Evolutionary conservation across 2,797 vertebrate species (phyloP).

Genomic region (Poeciliopsis gracilis): DNA sequence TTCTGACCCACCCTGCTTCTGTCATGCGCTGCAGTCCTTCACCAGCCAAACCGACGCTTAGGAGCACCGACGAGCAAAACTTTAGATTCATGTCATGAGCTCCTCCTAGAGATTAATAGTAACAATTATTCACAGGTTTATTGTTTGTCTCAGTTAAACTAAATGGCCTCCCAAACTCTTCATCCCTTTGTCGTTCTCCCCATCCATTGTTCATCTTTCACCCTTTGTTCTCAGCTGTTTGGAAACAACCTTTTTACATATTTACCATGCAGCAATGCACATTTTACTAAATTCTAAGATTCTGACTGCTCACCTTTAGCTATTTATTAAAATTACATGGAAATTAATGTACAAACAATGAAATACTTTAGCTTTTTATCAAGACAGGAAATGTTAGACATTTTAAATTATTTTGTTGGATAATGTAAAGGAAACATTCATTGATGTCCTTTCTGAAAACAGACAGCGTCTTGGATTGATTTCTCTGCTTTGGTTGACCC

Average conservation of each 20-base stretch:
- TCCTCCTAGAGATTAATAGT: neutral
- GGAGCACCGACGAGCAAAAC: neutral
- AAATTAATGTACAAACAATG: neutral
- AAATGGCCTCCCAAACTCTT: neutral
- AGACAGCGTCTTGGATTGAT: neutral
- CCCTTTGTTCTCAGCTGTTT: slow-evolving; percentile 3
- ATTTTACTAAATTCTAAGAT: neutral
- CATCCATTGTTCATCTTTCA: neutral
- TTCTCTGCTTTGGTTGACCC: neutral
- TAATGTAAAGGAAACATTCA: neutral
- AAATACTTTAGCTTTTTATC: neutral
- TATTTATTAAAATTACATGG: neutral
- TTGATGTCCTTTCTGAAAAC: neutral
- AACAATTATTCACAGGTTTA: neutral
- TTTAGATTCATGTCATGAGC: neutral
- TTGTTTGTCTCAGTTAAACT: neutral
- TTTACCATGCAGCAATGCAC: neutral
- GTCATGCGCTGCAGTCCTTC: slow-evolving; percentile 46
- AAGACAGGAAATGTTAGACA: neutral
- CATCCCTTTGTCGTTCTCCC: neutral
- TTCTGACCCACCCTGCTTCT: slow-evolving; percentile 53
- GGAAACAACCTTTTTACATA: neutral
- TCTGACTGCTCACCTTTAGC: neutral
- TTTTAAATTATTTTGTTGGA: neutral
- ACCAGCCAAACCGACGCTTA: slow-evolving; percentile 29